Percentiles rank a stretch among this genome's conserved stretches.
phyloP scores from a whole-genome alignment of 2,113 vertebrate genomes.

The Gallinago undulata region DNA sequence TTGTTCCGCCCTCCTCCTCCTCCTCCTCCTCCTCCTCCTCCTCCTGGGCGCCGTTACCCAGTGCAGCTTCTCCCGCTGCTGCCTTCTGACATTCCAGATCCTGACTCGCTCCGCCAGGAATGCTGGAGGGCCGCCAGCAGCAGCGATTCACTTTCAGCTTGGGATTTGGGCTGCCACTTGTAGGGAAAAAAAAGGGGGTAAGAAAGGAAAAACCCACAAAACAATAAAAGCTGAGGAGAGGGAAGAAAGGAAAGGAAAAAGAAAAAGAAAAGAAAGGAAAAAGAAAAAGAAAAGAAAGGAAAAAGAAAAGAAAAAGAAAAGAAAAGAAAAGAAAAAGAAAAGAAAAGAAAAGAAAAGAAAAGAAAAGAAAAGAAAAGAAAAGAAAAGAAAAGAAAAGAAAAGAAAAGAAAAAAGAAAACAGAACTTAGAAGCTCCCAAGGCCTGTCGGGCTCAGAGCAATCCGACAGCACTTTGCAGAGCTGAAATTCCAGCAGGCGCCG shows the following conservation, averaged over 20 bases:
- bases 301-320: neutral
- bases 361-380: neutral
- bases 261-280: too few species aligned
- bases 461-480: neutral
- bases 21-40: slow-evolving; percentile 55
- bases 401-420: neutral
- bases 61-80: slow-evolving; percentile 57
- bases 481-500: neutral
- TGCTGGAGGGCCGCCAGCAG: slow-evolving; percentile 79
- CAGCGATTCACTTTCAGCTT: slow-evolving; percentile 79
- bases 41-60: slow-evolving; percentile 49
- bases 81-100: slow-evolving; percentile 79
- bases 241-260: too few species aligned
- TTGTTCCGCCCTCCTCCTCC: slow-evolving; percentile 69
- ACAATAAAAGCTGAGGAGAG: too few species aligned
- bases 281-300: neutral
- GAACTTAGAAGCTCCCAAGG: neutral
- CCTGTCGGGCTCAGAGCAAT: neutral
- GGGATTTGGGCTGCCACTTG: slow-evolving; percentile 74
- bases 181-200: neutral
- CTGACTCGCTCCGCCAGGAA: slow-evolving; percentile 76
- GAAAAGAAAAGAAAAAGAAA: too few species aligned
- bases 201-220: too few species aligned
- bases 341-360: too few species aligned
- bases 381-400: neutral